Percentiles rank a stretch among this genome's conserved stretches.
phyloP scores from a whole-genome alignment of 2,113 vertebrate species.

The Tupaia tana region DNA sequence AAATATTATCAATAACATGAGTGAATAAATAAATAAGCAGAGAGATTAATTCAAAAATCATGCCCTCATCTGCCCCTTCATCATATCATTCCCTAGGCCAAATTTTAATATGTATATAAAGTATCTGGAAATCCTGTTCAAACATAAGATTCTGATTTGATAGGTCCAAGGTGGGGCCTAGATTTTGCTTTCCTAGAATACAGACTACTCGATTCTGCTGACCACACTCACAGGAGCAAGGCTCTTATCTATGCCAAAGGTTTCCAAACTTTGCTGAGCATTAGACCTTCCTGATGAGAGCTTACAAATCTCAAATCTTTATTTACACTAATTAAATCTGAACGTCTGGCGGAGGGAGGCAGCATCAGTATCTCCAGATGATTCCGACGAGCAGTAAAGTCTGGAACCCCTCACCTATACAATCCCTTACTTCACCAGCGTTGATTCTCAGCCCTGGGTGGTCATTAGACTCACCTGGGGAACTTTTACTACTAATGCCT shows the following conservation, averaged over 20 bases:
- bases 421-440: neutral
- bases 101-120: conserved; percentile 2
- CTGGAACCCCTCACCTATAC: neutral
- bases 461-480: conserved; percentile 15
- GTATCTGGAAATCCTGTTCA: neutral
- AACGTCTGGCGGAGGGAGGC: neutral
- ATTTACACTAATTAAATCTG: neutral
- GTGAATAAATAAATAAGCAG: neutral
- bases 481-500: neutral
- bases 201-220: too few species aligned
- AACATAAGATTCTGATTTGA: conserved; percentile 7
- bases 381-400: neutral
- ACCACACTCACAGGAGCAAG: neutral
- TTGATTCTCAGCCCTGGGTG: neutral
- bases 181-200: neutral
- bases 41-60: neutral
- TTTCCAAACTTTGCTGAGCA: neutral
- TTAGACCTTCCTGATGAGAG: conserved; percentile 14
- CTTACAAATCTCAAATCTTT: neutral
- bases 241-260: neutral
- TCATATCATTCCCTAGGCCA: neutral
- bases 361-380: neutral
- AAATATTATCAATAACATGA: neutral
- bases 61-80: neutral
- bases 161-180: neutral